Percentiles rank a stretch among this genome's conserved stretches.
phyloP scores from a whole-genome alignment of 2,888 invertebrate genomes.

The Dryadula phaetusa region DNA sequence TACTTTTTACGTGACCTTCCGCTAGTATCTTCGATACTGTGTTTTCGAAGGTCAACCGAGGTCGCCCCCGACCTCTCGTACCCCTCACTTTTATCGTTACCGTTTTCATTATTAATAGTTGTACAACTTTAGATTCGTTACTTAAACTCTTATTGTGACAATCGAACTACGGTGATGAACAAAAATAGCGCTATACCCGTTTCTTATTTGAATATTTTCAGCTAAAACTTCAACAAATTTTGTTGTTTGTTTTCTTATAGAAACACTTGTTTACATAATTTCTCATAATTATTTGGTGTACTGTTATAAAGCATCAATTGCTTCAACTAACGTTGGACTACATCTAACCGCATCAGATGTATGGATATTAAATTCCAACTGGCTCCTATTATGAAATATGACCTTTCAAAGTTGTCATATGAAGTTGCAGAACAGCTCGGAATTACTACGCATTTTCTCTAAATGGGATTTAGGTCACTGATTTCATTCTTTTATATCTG shows the following conservation, averaged over 20 bases:
- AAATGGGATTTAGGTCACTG: constrained; percentile 37
- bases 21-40: no score
- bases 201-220: not conserved
- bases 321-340: not conserved
- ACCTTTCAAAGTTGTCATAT: constrained; percentile 34
- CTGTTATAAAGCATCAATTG: not conserved
- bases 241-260: not conserved
- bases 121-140: no score
- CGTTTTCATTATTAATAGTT: no score
- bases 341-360: constrained; percentile 33
- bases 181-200: not conserved
- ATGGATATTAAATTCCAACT: constrained; percentile 42
- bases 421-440: constrained; percentile 31
- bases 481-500: constrained; percentile 34
- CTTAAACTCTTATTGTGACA: no score
- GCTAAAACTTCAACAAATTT: no score
- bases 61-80: no score
- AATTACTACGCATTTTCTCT: constrained; percentile 35
- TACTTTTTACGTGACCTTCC: no score
- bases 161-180: no score
- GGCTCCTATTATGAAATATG: constrained; percentile 40
- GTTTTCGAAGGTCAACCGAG: no score
- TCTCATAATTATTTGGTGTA: not conserved
- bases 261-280: not conserved
- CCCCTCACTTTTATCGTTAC: no score